Evolutionary conservation across 2,113 vertebrate genomes (phyloP).

Genomic region (Leptobrachium leishanense): DNA sequence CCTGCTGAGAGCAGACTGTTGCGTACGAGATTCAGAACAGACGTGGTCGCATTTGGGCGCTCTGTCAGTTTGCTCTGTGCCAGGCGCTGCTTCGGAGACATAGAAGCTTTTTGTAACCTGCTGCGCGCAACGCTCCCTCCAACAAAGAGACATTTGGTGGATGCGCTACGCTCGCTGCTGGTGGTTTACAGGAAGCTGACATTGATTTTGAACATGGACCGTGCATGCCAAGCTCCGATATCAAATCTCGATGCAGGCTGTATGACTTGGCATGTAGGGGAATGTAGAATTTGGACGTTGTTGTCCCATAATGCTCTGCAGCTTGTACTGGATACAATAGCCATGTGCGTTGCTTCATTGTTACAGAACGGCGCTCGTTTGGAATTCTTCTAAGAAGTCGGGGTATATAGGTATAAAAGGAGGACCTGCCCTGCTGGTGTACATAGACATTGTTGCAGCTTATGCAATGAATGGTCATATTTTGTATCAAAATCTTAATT

Average conservation of each 20-base stretch:
- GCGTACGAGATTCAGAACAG: neutral
- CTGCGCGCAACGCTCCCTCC: neutral
- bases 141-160: neutral
- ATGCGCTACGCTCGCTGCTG: neutral
- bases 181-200: neutral
- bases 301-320: too few relatives aligned
- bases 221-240: neutral
- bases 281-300: neutral
- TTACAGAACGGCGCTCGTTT: too few relatives aligned
- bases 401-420: too few relatives aligned
- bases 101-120: neutral
- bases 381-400: too few relatives aligned
- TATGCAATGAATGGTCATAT: too few relatives aligned
- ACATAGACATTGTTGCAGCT: too few relatives aligned
- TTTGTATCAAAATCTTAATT: too few relatives aligned
- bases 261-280: neutral
- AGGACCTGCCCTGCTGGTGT: too few relatives aligned
- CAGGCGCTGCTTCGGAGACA: neutral
- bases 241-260: neutral
- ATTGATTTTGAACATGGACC: neutral
- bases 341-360: too few relatives aligned
- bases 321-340: too few relatives aligned
- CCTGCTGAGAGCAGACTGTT: neutral
- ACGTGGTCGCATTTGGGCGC: neutral
- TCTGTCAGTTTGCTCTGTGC: neutral